These are phyloP conservation scores for Ephialtes manifestator DNA, from an alignment of 2,888 invertebrate species.

Conservation along the genomic window DNA sequence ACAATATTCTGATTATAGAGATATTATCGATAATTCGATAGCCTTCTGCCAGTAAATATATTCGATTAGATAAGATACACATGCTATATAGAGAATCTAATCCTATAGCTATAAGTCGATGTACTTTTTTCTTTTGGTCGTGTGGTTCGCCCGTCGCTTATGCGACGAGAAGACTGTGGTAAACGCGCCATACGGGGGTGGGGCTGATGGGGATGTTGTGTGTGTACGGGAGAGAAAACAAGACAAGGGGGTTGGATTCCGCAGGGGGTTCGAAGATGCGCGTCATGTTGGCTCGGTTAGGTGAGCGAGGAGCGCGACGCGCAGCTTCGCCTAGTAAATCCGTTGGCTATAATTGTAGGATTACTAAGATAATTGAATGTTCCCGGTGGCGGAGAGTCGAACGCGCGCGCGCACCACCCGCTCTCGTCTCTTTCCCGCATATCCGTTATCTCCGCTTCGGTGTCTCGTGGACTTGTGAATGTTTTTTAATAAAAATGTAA, in stretches of 20 bases:
- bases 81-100: neutral
- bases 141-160: constrained; percentile 21
- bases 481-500: constrained; percentile 78
- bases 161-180: constrained; percentile 47
- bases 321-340: constrained; percentile 75
- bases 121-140: constrained; percentile 20
- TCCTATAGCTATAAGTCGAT: neutral
- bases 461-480: constrained; percentile 73
- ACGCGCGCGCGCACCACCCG: constrained; percentile 60
- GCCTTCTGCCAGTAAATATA: constrained; percentile 55
- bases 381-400: constrained; percentile 73
- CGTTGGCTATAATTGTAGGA: constrained; percentile 88
- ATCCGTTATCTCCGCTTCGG: constrained; percentile 71
- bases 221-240: constrained; percentile 62
- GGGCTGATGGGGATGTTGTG: constrained; percentile 47
- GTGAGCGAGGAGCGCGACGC: constrained; percentile 50
- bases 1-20: constrained; percentile 54
- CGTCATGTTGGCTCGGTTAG: constrained; percentile 36
- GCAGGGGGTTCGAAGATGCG: constrained; percentile 21
- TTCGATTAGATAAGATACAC: constrained; percentile 56
- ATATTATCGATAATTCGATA: constrained; percentile 57
- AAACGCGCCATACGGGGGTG: constrained; percentile 13
- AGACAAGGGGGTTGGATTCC: constrained; percentile 51
- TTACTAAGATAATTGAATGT: constrained; percentile 90
- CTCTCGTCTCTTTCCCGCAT: constrained; percentile 68